phyloP scores from a whole-genome alignment of 2,888 invertebrate genomes.

The Andrena marginata region DNA sequence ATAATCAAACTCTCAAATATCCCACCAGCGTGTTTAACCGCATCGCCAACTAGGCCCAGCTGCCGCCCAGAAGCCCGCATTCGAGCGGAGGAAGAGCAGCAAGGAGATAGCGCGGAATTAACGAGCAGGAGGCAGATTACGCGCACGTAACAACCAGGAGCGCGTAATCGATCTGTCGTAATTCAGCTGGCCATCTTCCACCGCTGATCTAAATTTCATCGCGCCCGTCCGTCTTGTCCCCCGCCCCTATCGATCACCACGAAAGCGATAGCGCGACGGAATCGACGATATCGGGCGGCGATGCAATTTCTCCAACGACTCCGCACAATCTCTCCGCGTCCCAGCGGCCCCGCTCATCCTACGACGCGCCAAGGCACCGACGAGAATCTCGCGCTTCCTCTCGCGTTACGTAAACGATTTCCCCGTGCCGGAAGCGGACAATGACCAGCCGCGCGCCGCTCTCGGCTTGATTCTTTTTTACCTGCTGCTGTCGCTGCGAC shows the following conservation, averaged over 20 bases:
- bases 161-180: slow-evolving; percentile 64
- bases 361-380: background rate
- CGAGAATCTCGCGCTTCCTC: slow-evolving; percentile 60
- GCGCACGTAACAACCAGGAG: slow-evolving; percentile 51
- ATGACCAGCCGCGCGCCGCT: slow-evolving; percentile 45
- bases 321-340: background rate
- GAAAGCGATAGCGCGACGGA: slow-evolving; percentile 51
- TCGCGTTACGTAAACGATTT: slow-evolving; percentile 62
- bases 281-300: slow-evolving; percentile 58
- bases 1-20: too few relatives aligned
- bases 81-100: slow-evolving; percentile 3
- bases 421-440: slow-evolving; percentile 41
- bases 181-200: slow-evolving; percentile 51
- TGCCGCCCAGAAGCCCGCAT: slow-evolving; percentile 3
- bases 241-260: slow-evolving; percentile 48
- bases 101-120: slow-evolving; percentile 41
- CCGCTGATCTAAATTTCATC: slow-evolving; percentile 63
- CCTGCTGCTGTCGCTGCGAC: slow-evolving; percentile 58
- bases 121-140: slow-evolving; percentile 39
- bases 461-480: too few relatives aligned
- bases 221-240: slow-evolving; percentile 47
- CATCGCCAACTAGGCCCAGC: background rate
- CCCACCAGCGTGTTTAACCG: background rate
- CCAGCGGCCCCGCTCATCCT: slow-evolving; percentile 5
- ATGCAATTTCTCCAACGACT: slow-evolving; percentile 25